phyloP scores from a whole-genome alignment of 2,888 invertebrate species.

The Cinara cedri region DNA sequence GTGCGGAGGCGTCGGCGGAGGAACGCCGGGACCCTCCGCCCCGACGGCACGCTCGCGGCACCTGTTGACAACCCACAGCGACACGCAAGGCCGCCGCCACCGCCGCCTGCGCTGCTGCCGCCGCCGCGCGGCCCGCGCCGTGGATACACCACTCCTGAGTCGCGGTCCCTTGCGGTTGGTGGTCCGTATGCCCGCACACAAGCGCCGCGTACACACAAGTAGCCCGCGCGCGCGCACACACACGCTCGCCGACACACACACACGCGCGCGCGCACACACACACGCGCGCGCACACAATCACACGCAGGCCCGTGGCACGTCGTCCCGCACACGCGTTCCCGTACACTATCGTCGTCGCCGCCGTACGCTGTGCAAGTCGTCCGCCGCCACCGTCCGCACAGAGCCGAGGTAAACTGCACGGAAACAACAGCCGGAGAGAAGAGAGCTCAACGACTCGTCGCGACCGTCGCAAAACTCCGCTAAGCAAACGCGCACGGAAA shows the following conservation, averaged over 20 bases:
- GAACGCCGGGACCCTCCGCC: background rate
- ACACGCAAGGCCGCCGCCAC: conserved; percentile 26
- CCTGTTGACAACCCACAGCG: conserved; percentile 55
- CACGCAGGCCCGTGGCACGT: no score
- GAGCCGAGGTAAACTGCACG: no score
- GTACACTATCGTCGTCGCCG: no score
- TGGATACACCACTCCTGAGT: conserved; percentile 28
- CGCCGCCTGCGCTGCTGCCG: conserved; percentile 3
- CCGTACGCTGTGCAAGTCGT: no score
- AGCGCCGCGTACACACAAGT: no score
- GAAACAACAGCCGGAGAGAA: no score
- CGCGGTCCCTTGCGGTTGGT: conserved; percentile 47
- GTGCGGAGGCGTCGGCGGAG: background rate
- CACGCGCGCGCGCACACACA: no score
- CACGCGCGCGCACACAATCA: background rate
- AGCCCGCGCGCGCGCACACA: background rate
- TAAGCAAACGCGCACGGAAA: no score
- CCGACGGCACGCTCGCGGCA: conserved; percentile 39
- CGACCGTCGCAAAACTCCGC: no score
- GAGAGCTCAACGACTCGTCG: no score
- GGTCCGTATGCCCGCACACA: background rate
- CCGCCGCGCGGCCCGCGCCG: conserved; percentile 19
- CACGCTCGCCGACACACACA: background rate
- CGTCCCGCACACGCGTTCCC: no score
- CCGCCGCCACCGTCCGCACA: no score